Conservation (phyloP, 2,797 vertebrate genomes). For the Falco rusticolus region DNA sequence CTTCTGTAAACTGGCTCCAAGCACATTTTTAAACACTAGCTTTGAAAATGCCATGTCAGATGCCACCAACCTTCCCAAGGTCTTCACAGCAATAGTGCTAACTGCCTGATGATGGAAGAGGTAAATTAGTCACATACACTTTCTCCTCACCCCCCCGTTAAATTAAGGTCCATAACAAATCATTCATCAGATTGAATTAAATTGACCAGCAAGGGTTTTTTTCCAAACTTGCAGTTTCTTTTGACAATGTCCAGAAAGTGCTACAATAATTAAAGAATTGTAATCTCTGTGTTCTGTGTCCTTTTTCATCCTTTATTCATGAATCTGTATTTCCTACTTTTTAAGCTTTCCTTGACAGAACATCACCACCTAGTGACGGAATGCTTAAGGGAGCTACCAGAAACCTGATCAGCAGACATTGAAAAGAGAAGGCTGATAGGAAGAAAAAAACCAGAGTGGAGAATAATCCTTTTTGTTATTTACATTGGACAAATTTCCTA, state of each 20-base stretch:
- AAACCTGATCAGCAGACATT: not conserved
- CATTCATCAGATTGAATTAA: not conserved
- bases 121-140: not conserved
- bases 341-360: not conserved
- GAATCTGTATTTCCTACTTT: not conserved
- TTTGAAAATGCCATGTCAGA: not conserved
- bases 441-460: not conserved
- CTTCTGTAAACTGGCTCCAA: not conserved
- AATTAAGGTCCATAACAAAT: not conserved
- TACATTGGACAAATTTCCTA: not conserved
- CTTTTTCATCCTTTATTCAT: not conserved
- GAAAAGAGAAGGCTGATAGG: not conserved
- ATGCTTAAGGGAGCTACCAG: not conserved
- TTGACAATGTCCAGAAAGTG: not conserved
- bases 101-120: not conserved
- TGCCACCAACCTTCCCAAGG: not conserved
- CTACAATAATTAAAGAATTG: not conserved
- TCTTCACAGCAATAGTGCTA: not conserved
- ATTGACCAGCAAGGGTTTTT: not conserved
- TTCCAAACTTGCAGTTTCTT: not conserved
- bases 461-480: not conserved
- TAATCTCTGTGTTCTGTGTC: not conserved
- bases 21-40: not conserved
- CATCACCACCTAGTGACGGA: slow-evolving; percentile 44
- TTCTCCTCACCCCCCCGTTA: not conserved